Evolutionary conservation across 2,113 vertebrate species (phyloP).

Genomic region (Morphnarchus princeps): DNA sequence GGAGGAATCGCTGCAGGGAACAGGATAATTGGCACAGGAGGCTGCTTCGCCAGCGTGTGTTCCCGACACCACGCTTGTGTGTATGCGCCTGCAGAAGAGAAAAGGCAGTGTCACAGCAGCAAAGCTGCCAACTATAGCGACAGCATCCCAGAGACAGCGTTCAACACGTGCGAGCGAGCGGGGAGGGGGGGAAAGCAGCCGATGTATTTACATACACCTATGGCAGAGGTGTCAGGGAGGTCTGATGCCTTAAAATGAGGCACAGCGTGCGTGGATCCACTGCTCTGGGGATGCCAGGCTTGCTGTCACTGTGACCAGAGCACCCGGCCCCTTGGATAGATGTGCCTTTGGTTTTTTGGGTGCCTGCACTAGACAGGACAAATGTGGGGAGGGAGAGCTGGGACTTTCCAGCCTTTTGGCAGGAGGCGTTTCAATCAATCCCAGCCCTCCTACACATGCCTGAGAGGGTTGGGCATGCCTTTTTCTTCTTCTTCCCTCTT

Average conservation of each 20-base stretch:
- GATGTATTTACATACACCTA: fast-evolving
- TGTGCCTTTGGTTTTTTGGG: not conserved
- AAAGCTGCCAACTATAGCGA: not conserved
- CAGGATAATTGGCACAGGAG: not conserved
- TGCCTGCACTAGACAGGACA: not conserved
- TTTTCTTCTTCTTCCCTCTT: not conserved
- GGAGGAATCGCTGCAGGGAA: not conserved
- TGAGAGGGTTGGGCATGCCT: not conserved
- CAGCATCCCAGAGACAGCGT: not conserved
- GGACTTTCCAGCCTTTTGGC: not conserved
- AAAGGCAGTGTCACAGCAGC: not conserved
- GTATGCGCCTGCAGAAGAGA: not conserved
- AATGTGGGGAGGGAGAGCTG: not conserved
- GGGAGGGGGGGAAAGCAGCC: not conserved
- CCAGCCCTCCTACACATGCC: constrained; percentile 6
- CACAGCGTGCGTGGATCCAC: fast-evolving
- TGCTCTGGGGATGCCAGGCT: not conserved
- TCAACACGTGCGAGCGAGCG: not conserved
- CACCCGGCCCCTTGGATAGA: not conserved
- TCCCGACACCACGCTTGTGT: not conserved
- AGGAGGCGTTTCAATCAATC: not conserved
- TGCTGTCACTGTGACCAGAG: fast-evolving
- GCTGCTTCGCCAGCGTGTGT: not conserved
- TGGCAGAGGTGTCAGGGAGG: not conserved
- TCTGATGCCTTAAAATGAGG: fast-evolving